These are phyloP conservation scores for Caenorhabditis remanei DNA, from an alignment of 1,140 invertebrate species.

Conservation along the genomic window DNA sequence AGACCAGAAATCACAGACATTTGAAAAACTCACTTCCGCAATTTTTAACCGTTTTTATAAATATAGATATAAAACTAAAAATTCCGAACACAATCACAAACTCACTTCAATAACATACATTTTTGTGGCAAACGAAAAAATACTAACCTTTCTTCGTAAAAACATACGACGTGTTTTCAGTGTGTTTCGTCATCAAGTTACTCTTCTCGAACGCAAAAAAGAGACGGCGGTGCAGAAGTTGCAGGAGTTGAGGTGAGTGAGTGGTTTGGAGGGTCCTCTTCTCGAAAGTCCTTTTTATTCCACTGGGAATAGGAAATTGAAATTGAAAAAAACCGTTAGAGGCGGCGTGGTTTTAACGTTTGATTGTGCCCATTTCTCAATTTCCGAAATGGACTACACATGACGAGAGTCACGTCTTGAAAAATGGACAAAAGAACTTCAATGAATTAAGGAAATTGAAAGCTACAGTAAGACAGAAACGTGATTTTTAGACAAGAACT, in stretches of 20 bases:
- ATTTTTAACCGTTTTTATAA: too few relatives aligned
- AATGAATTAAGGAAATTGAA: constrained; percentile 2
- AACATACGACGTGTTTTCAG: constrained; percentile 47
- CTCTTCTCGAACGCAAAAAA: constrained; percentile 48
- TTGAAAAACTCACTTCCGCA: neutral
- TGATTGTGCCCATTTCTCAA: constrained; percentile 28
- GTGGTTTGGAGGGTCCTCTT: too few relatives aligned
- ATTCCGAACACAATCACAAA: neutral
- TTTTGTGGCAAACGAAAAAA: too few relatives aligned
- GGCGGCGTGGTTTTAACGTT: constrained; percentile 4
- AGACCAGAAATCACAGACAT: neutral
- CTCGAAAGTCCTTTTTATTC: constrained; percentile 16
- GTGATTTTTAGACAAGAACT: constrained; percentile 48
- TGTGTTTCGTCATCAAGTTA: constrained; percentile 29
- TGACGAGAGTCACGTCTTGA: neutral
- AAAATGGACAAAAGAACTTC: neutral
- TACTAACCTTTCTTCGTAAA: constrained; percentile 25
- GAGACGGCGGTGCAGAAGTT: constrained; percentile 47
- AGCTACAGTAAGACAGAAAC: neutral
- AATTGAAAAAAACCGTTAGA: constrained; percentile 39
- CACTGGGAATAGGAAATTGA: constrained; percentile 52
- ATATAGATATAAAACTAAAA: too few relatives aligned
- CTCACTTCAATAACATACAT: too few relatives aligned
- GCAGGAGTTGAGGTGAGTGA: constrained; percentile 41
- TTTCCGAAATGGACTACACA: neutral